A percentile compares a stretch with the other conserved stretches of the same genome.
These are phyloP conservation scores for Pollachius pollachius DNA, from an alignment of 2,113 vertebrate species.

Conservation along the genomic window DNA sequence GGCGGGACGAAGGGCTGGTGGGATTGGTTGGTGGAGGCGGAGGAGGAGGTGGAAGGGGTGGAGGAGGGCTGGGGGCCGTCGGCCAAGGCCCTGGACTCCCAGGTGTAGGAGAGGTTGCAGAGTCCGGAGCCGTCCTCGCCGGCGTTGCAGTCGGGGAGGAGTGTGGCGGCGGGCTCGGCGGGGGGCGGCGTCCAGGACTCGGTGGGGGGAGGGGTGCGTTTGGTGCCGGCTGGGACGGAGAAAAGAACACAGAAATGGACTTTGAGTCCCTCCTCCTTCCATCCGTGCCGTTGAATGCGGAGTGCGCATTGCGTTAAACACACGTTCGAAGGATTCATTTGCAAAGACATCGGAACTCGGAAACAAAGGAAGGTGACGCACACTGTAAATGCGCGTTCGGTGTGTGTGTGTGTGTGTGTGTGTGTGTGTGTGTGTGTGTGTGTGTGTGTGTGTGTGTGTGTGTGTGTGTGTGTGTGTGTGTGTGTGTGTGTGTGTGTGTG, in stretches of 20 bases:
- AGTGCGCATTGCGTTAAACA: too few relatives aligned
- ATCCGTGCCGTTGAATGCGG: too few relatives aligned
- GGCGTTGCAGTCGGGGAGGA: slow-evolving; percentile 72
- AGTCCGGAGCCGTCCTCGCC: slow-evolving; percentile 56
- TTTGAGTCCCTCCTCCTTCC: too few relatives aligned
- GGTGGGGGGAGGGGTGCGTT: slow-evolving; percentile 13
- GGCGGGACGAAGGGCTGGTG: slow-evolving; percentile 47
- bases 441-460: too few relatives aligned
- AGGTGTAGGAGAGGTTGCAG: slow-evolving; percentile 63
- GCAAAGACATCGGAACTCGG: too few relatives aligned
- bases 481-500: neutral
- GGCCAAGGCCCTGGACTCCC: slow-evolving; percentile 43
- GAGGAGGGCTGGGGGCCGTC: neutral
- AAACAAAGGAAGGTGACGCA: too few relatives aligned
- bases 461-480: too few relatives aligned
- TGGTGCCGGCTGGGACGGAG: neutral
- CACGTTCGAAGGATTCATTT: too few relatives aligned
- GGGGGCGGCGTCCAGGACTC: slow-evolving; percentile 55
- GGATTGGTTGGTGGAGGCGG: slow-evolving; percentile 60
- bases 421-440: too few relatives aligned
- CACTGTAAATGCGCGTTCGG: too few relatives aligned
- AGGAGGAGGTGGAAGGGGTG: slow-evolving; percentile 11
- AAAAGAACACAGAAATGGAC: slow-evolving; percentile 10
- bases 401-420: too few relatives aligned
- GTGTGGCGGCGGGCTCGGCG: slow-evolving; percentile 24